phyloP scores from a whole-genome alignment of 1,140 invertebrate genomes.

The Drosophila sp. region DNA sequence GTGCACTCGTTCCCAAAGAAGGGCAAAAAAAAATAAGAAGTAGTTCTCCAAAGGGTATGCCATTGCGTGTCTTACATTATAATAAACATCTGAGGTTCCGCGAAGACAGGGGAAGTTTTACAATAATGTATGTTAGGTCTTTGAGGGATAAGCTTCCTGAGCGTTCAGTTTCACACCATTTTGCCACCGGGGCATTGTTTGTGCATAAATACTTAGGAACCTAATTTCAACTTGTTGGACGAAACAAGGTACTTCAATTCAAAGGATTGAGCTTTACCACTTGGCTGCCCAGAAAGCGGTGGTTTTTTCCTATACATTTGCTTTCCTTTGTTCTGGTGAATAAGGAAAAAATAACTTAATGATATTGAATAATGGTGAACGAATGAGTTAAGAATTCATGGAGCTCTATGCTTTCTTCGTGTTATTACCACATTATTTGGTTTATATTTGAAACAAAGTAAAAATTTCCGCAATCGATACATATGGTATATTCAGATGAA shows the following conservation, averaged over 20 bases:
- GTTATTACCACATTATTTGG: too few relatives aligned
- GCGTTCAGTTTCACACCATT: constrained; percentile 64
- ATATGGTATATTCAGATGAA: too few relatives aligned
- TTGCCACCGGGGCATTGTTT: constrained; percentile 52
- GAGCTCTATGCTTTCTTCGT: too few relatives aligned
- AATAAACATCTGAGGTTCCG: neutral
- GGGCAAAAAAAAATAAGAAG: neutral
- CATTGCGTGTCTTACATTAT: neutral
- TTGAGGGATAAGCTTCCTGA: constrained; percentile 6
- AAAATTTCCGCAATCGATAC: too few relatives aligned
- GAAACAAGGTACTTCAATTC: constrained; percentile 47
- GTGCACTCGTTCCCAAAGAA: neutral
- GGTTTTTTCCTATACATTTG: neutral
- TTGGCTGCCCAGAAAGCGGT: constrained; percentile 29
- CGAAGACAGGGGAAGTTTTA: constrained; percentile 5
- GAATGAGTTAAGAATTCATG: too few relatives aligned
- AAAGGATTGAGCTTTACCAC: constrained; percentile 33
- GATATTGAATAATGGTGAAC: neutral
- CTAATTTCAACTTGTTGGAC: constrained; percentile 58
- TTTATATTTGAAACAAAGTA: too few relatives aligned
- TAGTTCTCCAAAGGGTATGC: neutral
- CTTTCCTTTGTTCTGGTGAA: neutral
- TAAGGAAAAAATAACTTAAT: neutral
- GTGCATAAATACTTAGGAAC: constrained; percentile 48
- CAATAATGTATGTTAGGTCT: constrained; percentile 5